phyloP scores from a whole-genome alignment of 2,113 vertebrate genomes.

The Aplodontia rufa region DNA sequence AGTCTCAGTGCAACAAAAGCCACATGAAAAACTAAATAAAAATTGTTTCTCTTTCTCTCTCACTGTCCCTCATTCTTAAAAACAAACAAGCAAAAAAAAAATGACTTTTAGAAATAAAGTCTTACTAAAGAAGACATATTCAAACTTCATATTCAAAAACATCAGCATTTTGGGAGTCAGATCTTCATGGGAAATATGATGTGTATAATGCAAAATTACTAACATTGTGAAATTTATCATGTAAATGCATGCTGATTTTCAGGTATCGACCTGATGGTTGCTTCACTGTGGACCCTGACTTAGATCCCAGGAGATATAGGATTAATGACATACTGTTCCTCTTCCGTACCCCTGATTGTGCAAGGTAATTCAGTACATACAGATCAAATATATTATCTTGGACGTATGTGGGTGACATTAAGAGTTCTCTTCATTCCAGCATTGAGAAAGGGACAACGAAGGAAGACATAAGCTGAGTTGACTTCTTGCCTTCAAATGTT shows the following conservation, averaged over 20 bases:
- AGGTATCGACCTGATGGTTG: slow-evolving; percentile 72
- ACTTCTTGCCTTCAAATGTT: not conserved
- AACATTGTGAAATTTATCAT: not conserved
- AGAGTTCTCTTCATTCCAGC: not conserved
- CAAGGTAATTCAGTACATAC: slow-evolving; percentile 74
- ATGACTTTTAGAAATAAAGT: not conserved
- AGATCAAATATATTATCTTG: not conserved
- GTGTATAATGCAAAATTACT: not conserved
- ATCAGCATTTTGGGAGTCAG: not conserved
- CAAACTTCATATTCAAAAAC: not conserved
- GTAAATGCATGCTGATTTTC: slow-evolving; percentile 45
- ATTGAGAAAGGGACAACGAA: not conserved
- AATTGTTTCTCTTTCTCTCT: no score
- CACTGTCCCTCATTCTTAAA: no score
- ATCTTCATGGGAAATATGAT: not conserved
- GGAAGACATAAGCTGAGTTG: not conserved
- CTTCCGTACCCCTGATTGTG: slow-evolving; percentile 38
- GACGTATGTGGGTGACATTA: not conserved
- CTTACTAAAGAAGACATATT: not conserved
- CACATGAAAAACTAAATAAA: no score
- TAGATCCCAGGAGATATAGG: slow-evolving; percentile 73
- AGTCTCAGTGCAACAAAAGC: no score
- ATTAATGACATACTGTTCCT: slow-evolving; percentile 83
- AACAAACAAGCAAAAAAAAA: no score
- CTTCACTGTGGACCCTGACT: not conserved